These are phyloP conservation scores for Ciconia boyciana DNA, from an alignment of 2,113 vertebrate species.

Conservation along the genomic window DNA sequence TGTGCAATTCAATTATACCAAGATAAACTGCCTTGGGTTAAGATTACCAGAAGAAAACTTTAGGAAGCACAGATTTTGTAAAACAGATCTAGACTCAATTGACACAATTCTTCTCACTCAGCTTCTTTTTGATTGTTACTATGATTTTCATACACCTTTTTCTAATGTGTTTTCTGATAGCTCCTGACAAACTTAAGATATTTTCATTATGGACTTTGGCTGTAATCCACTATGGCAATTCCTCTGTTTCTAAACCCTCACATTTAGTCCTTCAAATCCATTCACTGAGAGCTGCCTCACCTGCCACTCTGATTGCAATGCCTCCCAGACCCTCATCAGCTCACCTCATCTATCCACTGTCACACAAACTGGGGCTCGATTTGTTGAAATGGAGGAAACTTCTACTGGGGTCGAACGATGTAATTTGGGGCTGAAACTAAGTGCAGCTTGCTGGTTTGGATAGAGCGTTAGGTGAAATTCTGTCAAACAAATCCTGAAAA, in stretches of 20 bases:
- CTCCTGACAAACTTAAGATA: constrained; percentile 9
- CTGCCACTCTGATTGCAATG: constrained; percentile 44
- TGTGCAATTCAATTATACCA: background rate
- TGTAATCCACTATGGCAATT: background rate
- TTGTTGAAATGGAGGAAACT: constrained; percentile 46
- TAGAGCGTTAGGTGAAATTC: constrained; percentile 1
- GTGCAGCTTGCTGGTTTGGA: constrained; percentile 7
- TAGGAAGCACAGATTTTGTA: background rate
- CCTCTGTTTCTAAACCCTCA: background rate
- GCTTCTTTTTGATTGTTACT: background rate
- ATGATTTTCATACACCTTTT: background rate
- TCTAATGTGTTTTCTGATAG: background rate
- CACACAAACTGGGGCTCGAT: constrained; percentile 44
- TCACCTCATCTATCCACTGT: constrained; percentile 58
- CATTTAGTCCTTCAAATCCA: constrained; percentile 31
- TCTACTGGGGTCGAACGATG: background rate
- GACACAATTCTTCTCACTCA: background rate
- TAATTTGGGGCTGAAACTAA: constrained; percentile 48
- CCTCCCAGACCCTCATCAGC: constrained; percentile 49
- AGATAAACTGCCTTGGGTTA: background rate
- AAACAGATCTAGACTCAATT: background rate
- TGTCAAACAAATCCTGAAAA: constrained; percentile 35
- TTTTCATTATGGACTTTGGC: background rate
- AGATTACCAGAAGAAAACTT: background rate
- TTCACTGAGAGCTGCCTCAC: constrained; percentile 37